A percentile compares a stretch with the other conserved stretches of the same genome.
Conservation (phyloP, 2,797 vertebrate species). For the Bucorvus abyssinicus region DNA sequence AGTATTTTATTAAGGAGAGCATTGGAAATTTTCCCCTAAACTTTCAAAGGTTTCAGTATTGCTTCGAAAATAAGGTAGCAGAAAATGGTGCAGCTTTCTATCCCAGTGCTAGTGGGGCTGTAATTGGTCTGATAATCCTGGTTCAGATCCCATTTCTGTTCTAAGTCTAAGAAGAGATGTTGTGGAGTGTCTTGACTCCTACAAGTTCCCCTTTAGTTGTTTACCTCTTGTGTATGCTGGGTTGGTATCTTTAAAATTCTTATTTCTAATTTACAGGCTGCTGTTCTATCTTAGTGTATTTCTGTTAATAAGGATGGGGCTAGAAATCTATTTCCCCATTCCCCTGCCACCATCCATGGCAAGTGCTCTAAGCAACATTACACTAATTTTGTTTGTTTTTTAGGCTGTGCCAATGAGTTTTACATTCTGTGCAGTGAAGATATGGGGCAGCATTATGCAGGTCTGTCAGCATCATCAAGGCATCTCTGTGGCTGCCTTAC, state of each 20-base stretch:
- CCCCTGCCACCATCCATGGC: not conserved
- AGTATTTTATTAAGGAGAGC: not conserved
- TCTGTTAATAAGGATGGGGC: not conserved
- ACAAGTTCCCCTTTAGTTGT: not conserved
- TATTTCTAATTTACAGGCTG: not conserved
- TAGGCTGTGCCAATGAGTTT: not conserved
- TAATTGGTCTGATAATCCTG: not conserved
- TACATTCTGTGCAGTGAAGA: not conserved
- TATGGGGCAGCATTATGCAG: not conserved
- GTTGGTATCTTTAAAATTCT: not conserved
- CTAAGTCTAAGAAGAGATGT: not conserved
- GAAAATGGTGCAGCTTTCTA: not conserved
- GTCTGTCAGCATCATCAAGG: not conserved
- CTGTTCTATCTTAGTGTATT: not conserved
- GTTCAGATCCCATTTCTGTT: not conserved
- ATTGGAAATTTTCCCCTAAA: not conserved
- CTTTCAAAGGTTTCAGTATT: not conserved
- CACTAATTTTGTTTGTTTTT: not conserved
- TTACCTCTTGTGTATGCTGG: not conserved
- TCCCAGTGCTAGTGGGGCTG: not conserved
- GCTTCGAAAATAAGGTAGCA: not conserved
- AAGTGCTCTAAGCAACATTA: not conserved
- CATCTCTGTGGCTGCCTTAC: not conserved
- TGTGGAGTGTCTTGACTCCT: not conserved
- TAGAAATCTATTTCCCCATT: not conserved